Percentiles rank a stretch among this genome's conserved stretches.
These are phyloP conservation scores for Phortica okadai DNA, from an alignment of 2,888 invertebrate genomes.

Conservation along the genomic window DNA sequence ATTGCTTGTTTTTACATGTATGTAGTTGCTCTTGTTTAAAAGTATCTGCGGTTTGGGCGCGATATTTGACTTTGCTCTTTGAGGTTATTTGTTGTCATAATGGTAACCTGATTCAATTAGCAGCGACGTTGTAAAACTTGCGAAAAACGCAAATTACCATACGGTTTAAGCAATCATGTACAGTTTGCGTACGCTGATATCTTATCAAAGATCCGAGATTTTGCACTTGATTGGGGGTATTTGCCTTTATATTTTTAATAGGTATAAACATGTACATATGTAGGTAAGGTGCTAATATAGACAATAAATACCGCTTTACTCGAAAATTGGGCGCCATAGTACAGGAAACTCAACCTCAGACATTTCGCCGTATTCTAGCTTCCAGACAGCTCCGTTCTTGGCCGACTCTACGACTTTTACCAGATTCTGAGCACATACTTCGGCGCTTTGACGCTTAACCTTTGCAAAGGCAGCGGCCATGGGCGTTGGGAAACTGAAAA, in stretches of 20 bases:
- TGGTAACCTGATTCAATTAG: neutral
- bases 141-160: neutral
- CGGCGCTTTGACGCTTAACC: constrained; percentile 59
- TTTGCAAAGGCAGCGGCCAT: constrained; percentile 40
- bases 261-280: no score
- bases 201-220: neutral
- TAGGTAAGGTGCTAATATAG: no score
- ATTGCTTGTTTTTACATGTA: no score
- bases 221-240: no score
- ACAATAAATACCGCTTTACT: constrained; percentile 1
- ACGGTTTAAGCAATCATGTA: neutral
- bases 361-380: constrained; percentile 63
- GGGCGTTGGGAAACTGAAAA: constrained; percentile 53
- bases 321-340: constrained; percentile 57
- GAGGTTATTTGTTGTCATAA: neutral
- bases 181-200: neutral
- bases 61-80: neutral
- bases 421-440: constrained; percentile 64
- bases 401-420: constrained; percentile 61
- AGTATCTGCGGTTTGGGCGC: neutral
- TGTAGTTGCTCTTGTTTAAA: no score
- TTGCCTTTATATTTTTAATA: no score
- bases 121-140: neutral
- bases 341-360: constrained; percentile 56
- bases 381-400: constrained; percentile 66